Percentiles rank a stretch among this genome's conserved stretches.
Evolutionary conservation across 2,888 invertebrate species (phyloP).

Genomic region (Camponotus fellah): DNA sequence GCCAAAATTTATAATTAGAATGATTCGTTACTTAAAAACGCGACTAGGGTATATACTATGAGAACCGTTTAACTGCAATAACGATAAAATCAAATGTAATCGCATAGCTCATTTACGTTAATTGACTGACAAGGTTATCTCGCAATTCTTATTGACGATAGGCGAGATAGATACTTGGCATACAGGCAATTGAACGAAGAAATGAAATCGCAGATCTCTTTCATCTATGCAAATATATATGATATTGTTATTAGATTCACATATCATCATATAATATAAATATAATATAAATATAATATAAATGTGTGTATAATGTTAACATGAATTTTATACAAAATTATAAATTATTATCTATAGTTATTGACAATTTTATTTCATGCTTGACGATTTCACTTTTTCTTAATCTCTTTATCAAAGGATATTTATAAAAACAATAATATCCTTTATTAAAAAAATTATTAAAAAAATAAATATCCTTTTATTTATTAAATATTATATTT

Average conservation of each 20-base stretch:
- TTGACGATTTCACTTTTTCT: background rate
- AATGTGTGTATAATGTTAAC: too few relatives aligned
- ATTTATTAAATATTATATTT: too few relatives aligned
- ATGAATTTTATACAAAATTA: background rate
- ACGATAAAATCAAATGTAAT: slow-evolving; percentile 41
- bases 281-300: background rate
- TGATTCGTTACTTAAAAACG: slow-evolving; percentile 6
- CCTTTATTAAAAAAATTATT: too few relatives aligned
- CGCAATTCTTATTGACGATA: background rate
- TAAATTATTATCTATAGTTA: background rate
- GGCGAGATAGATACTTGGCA: background rate
- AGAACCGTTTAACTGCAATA: background rate
- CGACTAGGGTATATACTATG: slow-evolving; percentile 1
- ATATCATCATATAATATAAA: background rate
- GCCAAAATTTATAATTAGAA: slow-evolving; percentile 46
- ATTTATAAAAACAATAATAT: too few relatives aligned
- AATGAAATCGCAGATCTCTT: background rate
- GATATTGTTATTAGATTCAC: background rate
- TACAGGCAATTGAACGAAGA: background rate
- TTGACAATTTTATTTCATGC: background rate
- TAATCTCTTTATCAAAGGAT: background rate
- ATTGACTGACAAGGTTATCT: slow-evolving; percentile 27
- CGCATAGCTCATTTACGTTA: slow-evolving; percentile 35
- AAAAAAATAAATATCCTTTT: too few relatives aligned
- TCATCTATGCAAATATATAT: background rate